Evolutionary conservation across 2,888 invertebrate species (phyloP), one percentile per base, ranked within the genome.

Genomic region (Ecliptopera silaceata): DNA sequence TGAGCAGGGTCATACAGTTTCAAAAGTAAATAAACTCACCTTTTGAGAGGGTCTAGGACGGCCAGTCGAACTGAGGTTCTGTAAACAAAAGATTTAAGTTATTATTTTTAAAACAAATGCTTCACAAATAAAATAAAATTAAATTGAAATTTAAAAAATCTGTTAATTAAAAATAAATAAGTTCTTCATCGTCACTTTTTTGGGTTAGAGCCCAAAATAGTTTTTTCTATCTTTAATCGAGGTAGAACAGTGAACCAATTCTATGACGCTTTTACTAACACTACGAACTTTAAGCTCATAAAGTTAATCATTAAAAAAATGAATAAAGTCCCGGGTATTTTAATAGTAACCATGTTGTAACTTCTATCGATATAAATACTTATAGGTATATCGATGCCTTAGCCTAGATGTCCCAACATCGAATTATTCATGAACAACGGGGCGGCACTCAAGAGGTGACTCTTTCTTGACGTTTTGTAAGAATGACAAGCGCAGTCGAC

Each of bases 391-490:
- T 20, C 20, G 20, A 20, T 20, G 26, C 6, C n/a, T 11, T 31
- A 31, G 65, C 60, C 64, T 59, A 5, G 36, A 36, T 84, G 84
- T 83, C 84, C 81, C 81, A 86, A 85, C 71, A 72, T 65, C 65
- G 86, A 86, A 88, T 88, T 79, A 88, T 87, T 88, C 85, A 89
- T 88, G 82, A 62, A 64, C 68, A 70, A 70, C 72, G 72, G 77
- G 77, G 76, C 76, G 77, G 74, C 69, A 65, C 71, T 71, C 65
- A 73, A 69, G 74, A 80, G 85, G 83, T 84, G 86, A 73, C 72
- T 72, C 69, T 72, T 77, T 77, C 76, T 74, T 71, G 71, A 58
- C 69, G 74, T 86, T 88, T 87, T 86, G 89, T 80, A 88, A 89
- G 73, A 72, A 77, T 74, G 54, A 59, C 64, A 52, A 44, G 51